Evolutionary conservation across 2,797 vertebrate species (phyloP), one percentile per base, ranked within the genome.

Genomic region (Protonibea diacanthus): DNA sequence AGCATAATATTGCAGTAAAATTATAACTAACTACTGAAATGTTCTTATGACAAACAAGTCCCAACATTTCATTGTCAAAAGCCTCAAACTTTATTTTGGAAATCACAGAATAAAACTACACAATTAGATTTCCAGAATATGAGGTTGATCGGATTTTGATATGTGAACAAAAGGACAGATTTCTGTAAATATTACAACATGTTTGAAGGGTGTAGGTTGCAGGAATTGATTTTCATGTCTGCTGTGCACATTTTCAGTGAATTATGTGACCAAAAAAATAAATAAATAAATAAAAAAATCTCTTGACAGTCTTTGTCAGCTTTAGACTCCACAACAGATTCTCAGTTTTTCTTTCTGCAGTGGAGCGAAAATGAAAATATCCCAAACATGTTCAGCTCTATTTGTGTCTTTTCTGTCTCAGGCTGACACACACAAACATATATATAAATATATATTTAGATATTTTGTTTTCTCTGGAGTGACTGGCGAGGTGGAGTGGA

Each of bases 391-490:
- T 13, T 0, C 0, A 0, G 40, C 51, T 55, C 55, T 10, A 8
- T 74, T 62, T 60, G 6, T 59, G 42, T 33, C 20, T 61, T 49
- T 63, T 49, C 11, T 27, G 18, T n/a, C n/a, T 21, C 60, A 29
- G 33, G 3, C 27, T 17, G n/a, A 51, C 49, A 52, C 4, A 52
- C 51, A 23, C 6, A 52, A 17, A 59, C 20, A 4, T 33, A 15
- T 18, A 38, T 38, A 38, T 38, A 38, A 9, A 38, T 38, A 38
- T 38, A 38, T 38, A 38, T 38, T 38, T 2, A 20, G 11, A 44
- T 71, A 33, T 68, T 47, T 47, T 13, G 48, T 71, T 73, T 67
- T 56, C 52, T 81, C 64, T 70, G 70, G 60, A 71, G 74, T 71
- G 74, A 65, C 48, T 65, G 44, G 62, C 29, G 33, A 66, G 53